Evolutionary conservation across 2,888 invertebrate species (phyloP), one percentile per base, ranked within the genome.

Genomic region (Pseudococcus viburni): DNA sequence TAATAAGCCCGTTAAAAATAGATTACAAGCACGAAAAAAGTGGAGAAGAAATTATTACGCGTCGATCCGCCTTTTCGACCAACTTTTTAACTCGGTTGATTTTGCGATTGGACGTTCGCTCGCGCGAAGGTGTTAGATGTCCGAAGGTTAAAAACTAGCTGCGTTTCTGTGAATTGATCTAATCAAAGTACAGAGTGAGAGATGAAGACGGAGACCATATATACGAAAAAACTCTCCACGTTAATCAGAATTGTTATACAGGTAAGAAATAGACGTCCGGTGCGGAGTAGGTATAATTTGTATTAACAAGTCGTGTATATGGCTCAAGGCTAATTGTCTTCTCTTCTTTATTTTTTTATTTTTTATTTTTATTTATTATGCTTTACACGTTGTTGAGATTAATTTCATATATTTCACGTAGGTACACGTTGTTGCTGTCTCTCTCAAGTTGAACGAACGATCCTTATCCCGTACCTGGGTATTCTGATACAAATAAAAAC

Each of bases 361-460:
- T 42, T 42, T 42, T 42, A 42, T 46, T 83, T 46, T 83, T 83
- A 83, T 83, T 83, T 83, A 83, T 83, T 46, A 83, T 83, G 80
- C 80, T 46, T 83, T 83, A 83, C 80, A 83, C 80, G 80, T 83
- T 83, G 80, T 83, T 83, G 80, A 83, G 80, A 83, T 83, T 83
- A 83, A 83, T 83, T 83, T 83, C 80, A 83, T 83, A 83, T 83
- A 83, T 83, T 83, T 83, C 80, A 83, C 80, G 80, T 83, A 83
- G 80, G 46, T 83, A 83, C 80, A 64, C 22, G 64, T 22, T 22
- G 64, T 64, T 22, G 22, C 22, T 64, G 22, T 59, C 42, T 42
- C 42, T 42, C 8, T 42, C 19, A 83, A 83, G 80, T 83, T 42
- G 80, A 83, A 83, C 42, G 80, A 46, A 83, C 42, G 80, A 46